Base-by-base conservation (phyloP, 2,113 vertebrate species). In the Gallinago paraguaiae region DNA sequence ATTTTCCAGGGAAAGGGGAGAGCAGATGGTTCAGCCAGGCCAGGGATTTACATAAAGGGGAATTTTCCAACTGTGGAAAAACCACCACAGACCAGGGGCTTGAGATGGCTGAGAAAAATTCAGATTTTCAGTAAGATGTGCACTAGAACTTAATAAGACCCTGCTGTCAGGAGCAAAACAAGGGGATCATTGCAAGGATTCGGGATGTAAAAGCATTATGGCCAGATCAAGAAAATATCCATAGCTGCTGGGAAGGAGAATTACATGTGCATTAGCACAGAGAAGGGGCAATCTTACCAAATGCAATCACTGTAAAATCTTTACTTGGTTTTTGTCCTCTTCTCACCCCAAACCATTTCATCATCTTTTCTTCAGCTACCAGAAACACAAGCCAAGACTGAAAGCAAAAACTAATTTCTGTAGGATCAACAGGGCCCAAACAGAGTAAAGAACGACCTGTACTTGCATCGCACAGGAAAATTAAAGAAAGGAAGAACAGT, bases 331-430 rank as follows among this genome's bases (percentile, higher is more conserved):
- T 86, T 84, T 68, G 9, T 88, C 33, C 11, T 88, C 8, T 46
- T 86, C 64, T 64, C 18, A 35, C 6, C 8, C 39, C 56, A 43
- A 83, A 75, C 9, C 46, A 60, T 59, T 75, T 50, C 4, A 51
- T 35, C 10, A 30, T 20, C 16, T 61, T 64, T 79, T 82, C 39
- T 82, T 68, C 30, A 91, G 45, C 15, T 50, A 57, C 53, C 33
- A 92, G 69, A 86, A 86, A 88, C 84, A 24, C 31, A 48, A 57
- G 31, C 4, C 31, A 87, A 64, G 37, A 60, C 24, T 88, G 67
- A 93, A 90, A 72, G 19, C 17, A 90, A 82, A 92, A 92, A n/a
- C 24, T 69, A 76, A 86, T 92, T 89, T 87, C 28, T 76, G 17
- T 45, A 61, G 50, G 89, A 93, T 91, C 72, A 88, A 41, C 39